Evolutionary conservation across 2,113 vertebrate species (phyloP), one percentile per base, ranked within the genome.

Genomic region (Alectura lathami): DNA sequence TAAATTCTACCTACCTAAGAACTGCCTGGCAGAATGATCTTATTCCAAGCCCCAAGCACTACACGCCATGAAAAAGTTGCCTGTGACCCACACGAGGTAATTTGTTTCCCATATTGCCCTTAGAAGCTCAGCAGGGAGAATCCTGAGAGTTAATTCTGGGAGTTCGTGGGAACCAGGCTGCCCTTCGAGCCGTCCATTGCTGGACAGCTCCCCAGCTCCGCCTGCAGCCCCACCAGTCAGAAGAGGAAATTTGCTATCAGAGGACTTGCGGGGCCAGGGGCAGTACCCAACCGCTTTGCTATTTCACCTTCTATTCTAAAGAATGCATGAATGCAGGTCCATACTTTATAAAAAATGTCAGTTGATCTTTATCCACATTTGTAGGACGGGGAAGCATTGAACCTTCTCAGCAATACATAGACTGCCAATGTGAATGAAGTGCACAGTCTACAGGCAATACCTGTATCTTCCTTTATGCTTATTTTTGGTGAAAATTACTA

Each of bases 141-240:
- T 51, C 30, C 17, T 12, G 69, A 91, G 47, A 12, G 2, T 5
- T 11, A 47, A 30, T 54, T 30, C n/a, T 27, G 18, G 30, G 32
- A 22, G 54, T 21, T 2, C 8, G 23, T 0, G 13, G 17, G 48
- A 72, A 15, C 2, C 2, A 15, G 3, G 21, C 13, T 12, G 18
- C 32, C 15, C 54, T 54, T 50, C 0, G 1, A 77, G 51, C 6
- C 0, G 38, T 13, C 36, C 1, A 13, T 9, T 62, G 70, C 93
- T 97, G 93, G 91, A 94, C 81, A 92, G 90, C 89, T 96, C 94
- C 90, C 34, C 64, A 12, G 42, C 57, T 8, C 15, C 3, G 1
- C 42, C 6, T 6, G 6, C 5, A 24, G 6, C 4, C 1, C n/a
- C 24, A 6, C 14, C 7, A 16, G 0, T 2, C 11, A 14, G 6